Percentiles rank a stretch among this genome's conserved stretches.
These are phyloP conservation scores for Aepyceros melampus DNA, from an alignment of 2,113 vertebrate genomes.

Conservation along the genomic window DNA sequence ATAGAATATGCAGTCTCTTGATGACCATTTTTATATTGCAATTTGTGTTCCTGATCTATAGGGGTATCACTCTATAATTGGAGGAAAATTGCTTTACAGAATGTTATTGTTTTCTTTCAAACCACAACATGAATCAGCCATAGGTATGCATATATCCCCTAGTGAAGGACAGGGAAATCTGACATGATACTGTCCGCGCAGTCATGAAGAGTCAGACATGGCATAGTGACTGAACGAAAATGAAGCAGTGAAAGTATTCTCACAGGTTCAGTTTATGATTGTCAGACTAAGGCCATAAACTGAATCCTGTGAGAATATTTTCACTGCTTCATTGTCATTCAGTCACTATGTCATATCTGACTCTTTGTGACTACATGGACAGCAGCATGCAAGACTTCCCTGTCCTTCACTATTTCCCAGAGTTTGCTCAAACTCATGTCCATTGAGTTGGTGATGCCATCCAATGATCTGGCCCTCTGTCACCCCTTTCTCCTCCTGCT, in stretches of 20 bases:
- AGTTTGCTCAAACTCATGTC: neutral
- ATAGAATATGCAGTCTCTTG: neutral
- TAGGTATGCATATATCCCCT: neutral
- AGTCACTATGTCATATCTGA: neutral
- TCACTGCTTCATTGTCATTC: neutral
- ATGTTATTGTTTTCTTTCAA: neutral
- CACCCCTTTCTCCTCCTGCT: neutral
- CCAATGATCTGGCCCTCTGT: neutral
- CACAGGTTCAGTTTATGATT: neutral
- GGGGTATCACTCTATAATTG: neutral
- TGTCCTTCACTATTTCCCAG: neutral
- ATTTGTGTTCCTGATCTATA: neutral
- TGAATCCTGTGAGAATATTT: neutral
- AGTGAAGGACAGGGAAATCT: neutral
- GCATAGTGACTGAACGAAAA: neutral
- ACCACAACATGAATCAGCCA: neutral
- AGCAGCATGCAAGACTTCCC: neutral
- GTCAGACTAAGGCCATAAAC: neutral
- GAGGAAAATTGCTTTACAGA: neutral
- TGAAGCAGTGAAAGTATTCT: neutral
- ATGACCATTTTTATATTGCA: neutral
- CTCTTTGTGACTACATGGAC: neutral
- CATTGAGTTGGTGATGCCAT: neutral
- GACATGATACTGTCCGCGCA: neutral
- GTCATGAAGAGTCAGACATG: neutral